phyloP scores from a whole-genome alignment of 2,113 vertebrate genomes.

The Ovibos moschatus region DNA sequence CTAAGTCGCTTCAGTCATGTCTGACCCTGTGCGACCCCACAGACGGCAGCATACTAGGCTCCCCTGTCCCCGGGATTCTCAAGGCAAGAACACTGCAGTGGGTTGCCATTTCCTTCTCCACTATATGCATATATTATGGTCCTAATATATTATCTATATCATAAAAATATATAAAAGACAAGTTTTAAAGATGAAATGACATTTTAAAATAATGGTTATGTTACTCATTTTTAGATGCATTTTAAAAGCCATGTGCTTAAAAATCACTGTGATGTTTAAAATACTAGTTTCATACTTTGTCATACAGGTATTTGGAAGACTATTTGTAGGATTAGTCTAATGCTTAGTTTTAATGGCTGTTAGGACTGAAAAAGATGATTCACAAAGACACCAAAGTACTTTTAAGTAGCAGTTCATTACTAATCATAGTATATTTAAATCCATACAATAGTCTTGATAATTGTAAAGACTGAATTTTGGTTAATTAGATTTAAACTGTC shows the following conservation, averaged over 20 bases:
- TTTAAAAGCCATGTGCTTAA: background rate
- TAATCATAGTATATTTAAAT: slow-evolving; percentile 48
- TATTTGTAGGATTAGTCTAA: background rate
- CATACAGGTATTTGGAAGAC: background rate
- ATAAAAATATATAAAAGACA: background rate
- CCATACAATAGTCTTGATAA: slow-evolving; percentile 5
- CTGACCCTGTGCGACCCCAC: too few relatives aligned
- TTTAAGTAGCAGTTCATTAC: background rate
- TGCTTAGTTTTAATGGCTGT: background rate
- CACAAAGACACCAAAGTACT: background rate
- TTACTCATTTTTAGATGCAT: background rate
- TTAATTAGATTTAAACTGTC: slow-evolving; percentile 39
- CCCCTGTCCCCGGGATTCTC: too few relatives aligned
- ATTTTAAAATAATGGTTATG: background rate
- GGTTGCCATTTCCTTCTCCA: too few relatives aligned
- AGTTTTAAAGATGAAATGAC: background rate
- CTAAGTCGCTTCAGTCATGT: too few relatives aligned
- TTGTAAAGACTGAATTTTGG: slow-evolving; percentile 19
- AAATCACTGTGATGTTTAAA: background rate
- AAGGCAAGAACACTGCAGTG: too few relatives aligned
- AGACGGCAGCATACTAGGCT: too few relatives aligned
- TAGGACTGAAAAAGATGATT: background rate
- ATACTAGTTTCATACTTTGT: background rate
- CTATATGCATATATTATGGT: background rate
- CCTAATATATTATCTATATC: background rate